Percentiles rank a stretch among this genome's conserved stretches.
Conservation (phyloP, 2,888 invertebrate species). For the Andrena marginata region DNA sequence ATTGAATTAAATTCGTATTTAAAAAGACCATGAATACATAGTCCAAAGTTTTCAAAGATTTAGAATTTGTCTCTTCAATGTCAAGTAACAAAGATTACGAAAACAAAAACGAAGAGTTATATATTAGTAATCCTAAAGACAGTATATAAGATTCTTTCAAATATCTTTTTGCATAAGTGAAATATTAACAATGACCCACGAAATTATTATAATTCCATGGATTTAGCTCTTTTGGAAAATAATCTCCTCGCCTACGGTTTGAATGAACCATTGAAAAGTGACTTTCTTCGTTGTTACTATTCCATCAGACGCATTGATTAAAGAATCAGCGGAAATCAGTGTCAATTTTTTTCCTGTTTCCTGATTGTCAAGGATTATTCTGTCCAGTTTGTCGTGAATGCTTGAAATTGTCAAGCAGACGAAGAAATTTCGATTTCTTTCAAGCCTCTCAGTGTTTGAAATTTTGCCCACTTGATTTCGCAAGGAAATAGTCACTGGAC, state of each 20-base stretch:
- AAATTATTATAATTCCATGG: background rate
- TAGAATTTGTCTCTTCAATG: background rate
- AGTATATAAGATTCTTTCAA: background rate
- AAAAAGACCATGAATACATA: too few species aligned
- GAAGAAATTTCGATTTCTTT: slow-evolving; percentile 10
- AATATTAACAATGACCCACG: background rate
- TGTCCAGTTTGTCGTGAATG: background rate
- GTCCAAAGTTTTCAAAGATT: background rate
- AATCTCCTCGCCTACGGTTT: too few species aligned
- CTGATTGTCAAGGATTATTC: background rate
- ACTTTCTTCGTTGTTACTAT: background rate
- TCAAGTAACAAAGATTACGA: background rate
- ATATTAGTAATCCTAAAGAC: background rate
- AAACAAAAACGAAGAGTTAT: background rate
- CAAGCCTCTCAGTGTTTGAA: background rate
- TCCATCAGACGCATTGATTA: slow-evolving; percentile 14
- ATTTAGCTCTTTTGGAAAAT: background rate
- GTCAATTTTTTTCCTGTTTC: background rate
- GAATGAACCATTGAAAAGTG: background rate
- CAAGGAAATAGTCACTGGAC: background rate
- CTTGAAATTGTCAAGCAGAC: background rate
- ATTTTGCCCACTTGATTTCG: background rate
- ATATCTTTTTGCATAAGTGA: background rate
- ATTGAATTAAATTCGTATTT: too few species aligned
- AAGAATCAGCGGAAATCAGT: background rate